Evolutionary conservation across 2,797 vertebrate species (phyloP), one percentile per base, ranked within the genome.

Genomic region (Trachurus trachurus): DNA sequence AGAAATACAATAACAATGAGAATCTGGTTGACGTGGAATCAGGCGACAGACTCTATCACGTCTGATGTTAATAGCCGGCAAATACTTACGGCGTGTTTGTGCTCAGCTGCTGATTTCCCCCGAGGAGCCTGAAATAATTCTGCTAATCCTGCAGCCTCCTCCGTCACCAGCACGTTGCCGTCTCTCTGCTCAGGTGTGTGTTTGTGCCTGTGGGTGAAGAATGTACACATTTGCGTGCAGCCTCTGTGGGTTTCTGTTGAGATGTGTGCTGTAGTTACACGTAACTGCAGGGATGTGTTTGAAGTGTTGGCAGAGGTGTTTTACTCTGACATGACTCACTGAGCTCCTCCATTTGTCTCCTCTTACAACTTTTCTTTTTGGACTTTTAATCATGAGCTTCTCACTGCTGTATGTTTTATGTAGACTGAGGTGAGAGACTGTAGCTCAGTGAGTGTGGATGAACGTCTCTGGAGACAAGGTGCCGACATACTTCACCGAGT

Each of bases 51-150:
- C 70, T 73, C 54, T 58, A 49, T 81, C 71, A 63, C 16, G 61
- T 34, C 59, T 66, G 72, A 53, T 60, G 68, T 57, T 76, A 80
- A 76, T 39, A 39, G 29, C 75, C 7, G 26, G 40, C 74, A 76
- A 74, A 73, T 39, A 62, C 52, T 17, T 61, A 76, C 78, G 66
- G 53, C 71, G 73, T 47, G 76, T 82, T 76, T 76, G 73, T 66
- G 61, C 72, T 81, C 61, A 40, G 29, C 63, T 59, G 67, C 56
- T 85, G 81, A 87, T 88, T 81, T 86, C 59, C 83, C 74, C 45
- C 1, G n/a, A 72, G 76, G 65, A 69, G n/a, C 59, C 11, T 15
- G 54, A 76, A 84, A 85, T 85, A 75, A 87, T 78, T 78, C 79
- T 49, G 56, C 66, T 87, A 82, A 88, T 73, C 64, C 66, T 13